Evolutionary conservation across 2,888 invertebrate species (phyloP).

Genomic region (Asteroscopus sphinx): DNA sequence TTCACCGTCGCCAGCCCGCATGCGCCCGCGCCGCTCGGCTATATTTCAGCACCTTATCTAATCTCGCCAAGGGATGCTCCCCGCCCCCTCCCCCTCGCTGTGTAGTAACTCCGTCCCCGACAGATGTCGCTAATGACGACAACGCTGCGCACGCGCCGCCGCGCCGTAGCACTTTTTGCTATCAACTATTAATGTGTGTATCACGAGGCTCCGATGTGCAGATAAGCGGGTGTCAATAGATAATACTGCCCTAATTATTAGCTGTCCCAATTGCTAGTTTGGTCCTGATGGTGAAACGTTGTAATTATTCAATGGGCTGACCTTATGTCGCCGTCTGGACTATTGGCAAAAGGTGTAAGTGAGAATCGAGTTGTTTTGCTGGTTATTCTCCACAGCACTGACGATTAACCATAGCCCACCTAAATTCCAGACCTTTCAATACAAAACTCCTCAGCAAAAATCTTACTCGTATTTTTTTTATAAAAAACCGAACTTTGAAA

Average conservation of each 20-base stretch:
- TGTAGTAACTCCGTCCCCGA: slow-evolving; percentile 26
- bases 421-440: no score
- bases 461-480: no score
- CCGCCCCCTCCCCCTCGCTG: not conserved
- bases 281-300: slow-evolving; percentile 30
- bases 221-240: slow-evolving; percentile 57
- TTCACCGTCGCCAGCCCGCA: slow-evolving; percentile 17
- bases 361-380: no score
- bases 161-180: slow-evolving; percentile 61
- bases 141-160: slow-evolving; percentile 62
- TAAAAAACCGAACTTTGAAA: no score
- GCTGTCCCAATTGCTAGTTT: slow-evolving; percentile 17
- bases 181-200: slow-evolving; percentile 58
- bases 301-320: slow-evolving; percentile 15
- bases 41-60: slow-evolving; percentile 59
- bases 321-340: slow-evolving; percentile 7
- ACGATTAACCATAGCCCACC: no score
- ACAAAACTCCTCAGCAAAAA: no score
- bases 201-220: slow-evolving; percentile 49
- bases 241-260: slow-evolving; percentile 53
- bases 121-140: slow-evolving; percentile 56
- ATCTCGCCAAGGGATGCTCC: slow-evolving; percentile 37
- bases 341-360: no score
- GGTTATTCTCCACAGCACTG: no score
- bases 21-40: slow-evolving; percentile 13